A percentile compares a stretch with the other conserved stretches of the same genome.
Conservation (phyloP, 2,113 vertebrate species). For the Egretta garzetta region DNA sequence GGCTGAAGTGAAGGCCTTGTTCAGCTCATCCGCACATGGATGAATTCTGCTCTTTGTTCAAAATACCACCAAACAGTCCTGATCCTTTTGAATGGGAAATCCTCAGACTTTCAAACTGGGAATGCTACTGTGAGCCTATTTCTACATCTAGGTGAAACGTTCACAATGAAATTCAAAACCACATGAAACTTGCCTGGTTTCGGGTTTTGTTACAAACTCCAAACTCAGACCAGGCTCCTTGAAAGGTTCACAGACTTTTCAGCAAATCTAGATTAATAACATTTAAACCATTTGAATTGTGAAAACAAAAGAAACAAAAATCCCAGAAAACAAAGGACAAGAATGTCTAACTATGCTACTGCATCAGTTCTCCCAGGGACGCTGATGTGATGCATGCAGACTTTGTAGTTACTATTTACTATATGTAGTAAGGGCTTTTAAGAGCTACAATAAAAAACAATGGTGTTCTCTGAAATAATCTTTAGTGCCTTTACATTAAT, state of each 20-base stretch:
- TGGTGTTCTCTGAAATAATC: not conserved
- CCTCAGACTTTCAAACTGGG: constrained; percentile 61
- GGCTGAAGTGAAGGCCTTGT: constrained; percentile 4
- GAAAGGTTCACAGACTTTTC: constrained; percentile 46
- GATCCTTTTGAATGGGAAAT: constrained; percentile 66
- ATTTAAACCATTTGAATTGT: constrained; percentile 61
- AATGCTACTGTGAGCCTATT: constrained; percentile 70
- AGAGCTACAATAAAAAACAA: constrained; percentile 54
- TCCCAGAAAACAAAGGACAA: constrained; percentile 49
- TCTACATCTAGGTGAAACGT: constrained; percentile 43
- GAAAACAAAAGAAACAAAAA: constrained; percentile 39
- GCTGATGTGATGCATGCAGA: not conserved
- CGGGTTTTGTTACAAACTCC: constrained; percentile 49
- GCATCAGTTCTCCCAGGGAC: not conserved
- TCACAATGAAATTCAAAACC: constrained; percentile 54
- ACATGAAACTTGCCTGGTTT: constrained; percentile 27
- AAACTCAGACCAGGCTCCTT: constrained; percentile 45
- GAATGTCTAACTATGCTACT: constrained; percentile 47
- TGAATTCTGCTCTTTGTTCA: constrained; percentile 11
- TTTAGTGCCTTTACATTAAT: constrained; percentile 51
- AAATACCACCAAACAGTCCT: constrained; percentile 46
- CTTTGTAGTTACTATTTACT: constrained; percentile 12
- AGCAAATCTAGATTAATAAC: constrained; percentile 27
- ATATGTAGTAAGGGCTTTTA: constrained; percentile 42
- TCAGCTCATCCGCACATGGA: not conserved